Evolutionary conservation across 2,113 vertebrate species (phyloP), one percentile per base, ranked within the genome.

Genomic region (Bubalus kerabau): DNA sequence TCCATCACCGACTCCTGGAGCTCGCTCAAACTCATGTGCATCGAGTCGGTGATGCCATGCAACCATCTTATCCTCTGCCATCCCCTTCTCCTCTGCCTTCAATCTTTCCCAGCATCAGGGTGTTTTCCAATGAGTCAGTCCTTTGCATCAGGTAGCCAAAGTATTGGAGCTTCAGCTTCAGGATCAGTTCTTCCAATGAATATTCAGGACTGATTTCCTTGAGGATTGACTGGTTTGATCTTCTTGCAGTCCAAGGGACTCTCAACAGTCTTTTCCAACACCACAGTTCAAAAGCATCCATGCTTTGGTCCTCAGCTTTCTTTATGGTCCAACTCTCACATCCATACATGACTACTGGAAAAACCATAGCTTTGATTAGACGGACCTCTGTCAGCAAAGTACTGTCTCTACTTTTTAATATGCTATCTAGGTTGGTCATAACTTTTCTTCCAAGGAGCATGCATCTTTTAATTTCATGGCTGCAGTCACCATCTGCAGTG

Each of bases 381-480:
- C 1, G 2, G n/a, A 71, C n/a, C 10, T 71, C 21, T 71, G 67
- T 40, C 0, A 0, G 19, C 67, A 40, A 71, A 71, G n/a, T 23
- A 71, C n/a, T 71, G 10, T 71, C 67, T 71, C 67, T 40, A 21
- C 67, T 71, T 71, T 71, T 71, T 23, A 71, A 71, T 71, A 71
- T 40, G n/a, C 10, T 40, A 12, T 40, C 10, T 71, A 71, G 19
- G 67, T 23, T 71, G n/a, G 67, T 40, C n/a, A 40, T 40, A 71
- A 71, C n/a, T 71, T 71, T 40, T 23, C n/a, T 71, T 40, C 67
- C n/a, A 71, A 71, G 67, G 67, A 71, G 19, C n/a, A 71, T 23
- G n/a, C 10, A 11, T 71, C n/a, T 71, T 71, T 71, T 71, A 71
- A 23, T 71, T 23, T 71, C n/a, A 71, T 71, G 67, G 67, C 19